phyloP scores from a whole-genome alignment of 2,113 vertebrate genomes.

The Tiliqua scincoides region DNA sequence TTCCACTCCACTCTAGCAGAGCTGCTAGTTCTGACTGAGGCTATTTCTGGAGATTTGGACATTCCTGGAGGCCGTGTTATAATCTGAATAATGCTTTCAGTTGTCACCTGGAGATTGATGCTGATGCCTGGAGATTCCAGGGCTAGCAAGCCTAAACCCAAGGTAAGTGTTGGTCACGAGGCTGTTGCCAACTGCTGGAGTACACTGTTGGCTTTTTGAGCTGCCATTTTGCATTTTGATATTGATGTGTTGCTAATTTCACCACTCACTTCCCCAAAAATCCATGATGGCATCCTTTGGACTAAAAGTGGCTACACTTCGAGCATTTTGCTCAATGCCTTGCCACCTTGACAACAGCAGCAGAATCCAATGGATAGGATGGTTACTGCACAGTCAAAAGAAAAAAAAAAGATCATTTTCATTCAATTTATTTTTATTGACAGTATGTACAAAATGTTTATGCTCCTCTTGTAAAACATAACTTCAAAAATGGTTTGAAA shows the following conservation, averaged over 20 bases:
- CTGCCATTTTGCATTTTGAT: not conserved
- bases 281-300: not conserved
- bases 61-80: not conserved
- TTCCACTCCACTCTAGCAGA: not conserved
- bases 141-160: too few species aligned
- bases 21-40: too few species aligned
- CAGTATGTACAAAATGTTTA: too few species aligned
- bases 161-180: too few species aligned
- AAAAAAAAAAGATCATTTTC: not conserved
- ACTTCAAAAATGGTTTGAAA: too few species aligned
- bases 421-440: too few species aligned
- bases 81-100: too few species aligned
- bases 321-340: not conserved
- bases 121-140: too few species aligned
- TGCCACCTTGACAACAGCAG: not conserved
- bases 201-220: not conserved
- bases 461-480: too few species aligned
- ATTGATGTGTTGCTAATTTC: not conserved
- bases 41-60: not conserved
- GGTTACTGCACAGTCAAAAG: not conserved
- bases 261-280: not conserved
- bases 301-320: not conserved
- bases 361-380: not conserved
- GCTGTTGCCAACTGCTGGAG: too few species aligned
- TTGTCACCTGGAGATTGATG: too few species aligned